These are phyloP conservation scores for Epirrita christyi DNA, from an alignment of 2,888 invertebrate genomes.

Conservation along the genomic window DNA sequence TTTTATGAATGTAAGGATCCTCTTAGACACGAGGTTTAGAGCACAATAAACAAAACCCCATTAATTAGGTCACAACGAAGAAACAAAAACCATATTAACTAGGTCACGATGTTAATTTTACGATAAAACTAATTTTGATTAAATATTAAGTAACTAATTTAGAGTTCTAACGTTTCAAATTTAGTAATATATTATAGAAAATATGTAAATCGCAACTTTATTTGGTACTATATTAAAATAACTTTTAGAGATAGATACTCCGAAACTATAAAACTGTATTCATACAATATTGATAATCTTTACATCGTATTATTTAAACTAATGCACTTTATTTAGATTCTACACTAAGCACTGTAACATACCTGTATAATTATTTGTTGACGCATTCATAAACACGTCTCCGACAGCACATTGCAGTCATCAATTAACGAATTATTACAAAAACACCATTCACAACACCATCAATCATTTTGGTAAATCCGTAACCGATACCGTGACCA, in stretches of 20 bases:
- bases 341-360: constrained; percentile 25
- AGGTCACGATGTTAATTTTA: too few species aligned
- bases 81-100: too few species aligned
- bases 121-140: too few species aligned
- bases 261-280: constrained; percentile 1
- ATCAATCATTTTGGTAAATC: constrained; percentile 40
- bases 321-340: constrained; percentile 21
- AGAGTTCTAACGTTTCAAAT: too few species aligned
- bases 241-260: not conserved
- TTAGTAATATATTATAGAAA: too few species aligned
- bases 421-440: constrained; percentile 47
- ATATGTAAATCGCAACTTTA: too few species aligned
- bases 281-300: constrained; percentile 16
- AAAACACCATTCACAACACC: constrained; percentile 55
- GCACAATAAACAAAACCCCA: too few species aligned
- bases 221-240: not conserved
- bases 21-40: too few species aligned
- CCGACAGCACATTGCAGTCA: constrained; percentile 43
- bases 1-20: too few species aligned
- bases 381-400: constrained; percentile 40
- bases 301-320: constrained; percentile 15
- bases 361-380: constrained; percentile 44
- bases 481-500: constrained; percentile 8
- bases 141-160: too few species aligned
- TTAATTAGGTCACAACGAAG: too few species aligned